Percentiles rank a stretch among this genome's conserved stretches.
These are phyloP conservation scores for Linyphia triangularis DNA, from an alignment of 2,888 invertebrate genomes.

Conservation along the genomic window DNA sequence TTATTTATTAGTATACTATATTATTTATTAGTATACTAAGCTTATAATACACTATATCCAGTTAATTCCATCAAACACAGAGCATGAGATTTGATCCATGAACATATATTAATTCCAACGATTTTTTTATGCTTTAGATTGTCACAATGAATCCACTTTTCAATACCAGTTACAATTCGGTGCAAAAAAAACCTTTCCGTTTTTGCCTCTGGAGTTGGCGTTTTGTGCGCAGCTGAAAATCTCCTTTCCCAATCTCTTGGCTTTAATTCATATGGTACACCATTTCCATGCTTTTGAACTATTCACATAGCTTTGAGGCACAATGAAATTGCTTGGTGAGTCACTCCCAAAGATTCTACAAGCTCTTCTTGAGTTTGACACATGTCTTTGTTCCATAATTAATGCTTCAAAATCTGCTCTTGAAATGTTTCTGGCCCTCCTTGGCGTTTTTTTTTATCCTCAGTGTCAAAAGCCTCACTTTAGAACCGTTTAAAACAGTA, in stretches of 20 bases:
- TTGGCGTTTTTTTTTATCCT: too few species aligned
- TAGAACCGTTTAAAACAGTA: too few species aligned
- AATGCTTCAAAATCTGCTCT: too few species aligned
- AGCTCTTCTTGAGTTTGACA: conserved; percentile 1
- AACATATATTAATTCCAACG: neutral
- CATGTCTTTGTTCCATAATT: neutral
- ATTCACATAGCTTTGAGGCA: neutral
- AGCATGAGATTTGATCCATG: neutral
- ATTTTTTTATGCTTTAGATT: neutral
- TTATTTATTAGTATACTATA: too few species aligned
- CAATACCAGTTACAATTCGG: neutral
- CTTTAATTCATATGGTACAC: neutral
- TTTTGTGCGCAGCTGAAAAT: neutral
- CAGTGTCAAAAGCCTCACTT: too few species aligned
- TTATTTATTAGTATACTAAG: too few species aligned
- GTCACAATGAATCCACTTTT: neutral
- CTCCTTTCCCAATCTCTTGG: neutral
- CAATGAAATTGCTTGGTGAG: neutral
- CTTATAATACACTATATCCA: neutral
- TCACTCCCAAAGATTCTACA: neutral
- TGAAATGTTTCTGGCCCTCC: too few species aligned
- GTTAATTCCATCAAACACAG: neutral
- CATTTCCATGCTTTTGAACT: neutral
- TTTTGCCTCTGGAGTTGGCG: neutral
- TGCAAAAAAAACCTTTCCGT: neutral